Conservation (phyloP, 1,140 invertebrate species). For the Colletes latitarsis region DNA sequence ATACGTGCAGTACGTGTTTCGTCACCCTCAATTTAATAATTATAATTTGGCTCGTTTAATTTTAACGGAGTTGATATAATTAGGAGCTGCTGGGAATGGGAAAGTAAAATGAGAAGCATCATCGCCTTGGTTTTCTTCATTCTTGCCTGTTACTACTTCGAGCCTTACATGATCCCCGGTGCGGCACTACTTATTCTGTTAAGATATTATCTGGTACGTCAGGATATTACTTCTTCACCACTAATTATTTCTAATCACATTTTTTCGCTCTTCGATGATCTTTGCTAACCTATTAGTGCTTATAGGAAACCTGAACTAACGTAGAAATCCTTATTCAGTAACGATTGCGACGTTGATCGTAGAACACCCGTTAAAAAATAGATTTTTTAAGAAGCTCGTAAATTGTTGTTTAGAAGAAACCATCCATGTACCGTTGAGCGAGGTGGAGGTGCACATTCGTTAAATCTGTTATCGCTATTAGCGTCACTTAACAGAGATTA, state of each 20-base stretch:
- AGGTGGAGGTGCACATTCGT: background rate
- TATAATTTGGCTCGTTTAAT: background rate
- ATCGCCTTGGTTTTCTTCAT: conserved; percentile 93
- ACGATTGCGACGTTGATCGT: background rate
- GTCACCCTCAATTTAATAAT: background rate
- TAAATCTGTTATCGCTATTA: background rate
- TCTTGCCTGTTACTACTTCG: conserved; percentile 90
- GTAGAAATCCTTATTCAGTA: no score
- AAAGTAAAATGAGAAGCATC: conserved; percentile 93
- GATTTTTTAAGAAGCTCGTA: background rate
- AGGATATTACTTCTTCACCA: background rate
- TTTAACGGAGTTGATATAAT: background rate
- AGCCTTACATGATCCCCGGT: conserved; percentile 94
- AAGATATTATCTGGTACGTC: conserved; percentile 86
- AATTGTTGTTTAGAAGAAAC: background rate
- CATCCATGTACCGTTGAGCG: background rate
- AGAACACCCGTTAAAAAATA: background rate
- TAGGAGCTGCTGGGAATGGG: conserved; percentile 98
- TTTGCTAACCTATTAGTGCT: no score
- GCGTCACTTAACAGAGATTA: conserved; percentile 6
- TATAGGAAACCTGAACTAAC: no score
- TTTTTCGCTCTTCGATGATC: no score
- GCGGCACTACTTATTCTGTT: conserved; percentile 89
- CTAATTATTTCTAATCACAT: background rate
- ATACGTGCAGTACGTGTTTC: conserved; percentile 91